Base-by-base conservation (phyloP, 2,888 invertebrate species). In the Argyra leucocephala region DNA sequence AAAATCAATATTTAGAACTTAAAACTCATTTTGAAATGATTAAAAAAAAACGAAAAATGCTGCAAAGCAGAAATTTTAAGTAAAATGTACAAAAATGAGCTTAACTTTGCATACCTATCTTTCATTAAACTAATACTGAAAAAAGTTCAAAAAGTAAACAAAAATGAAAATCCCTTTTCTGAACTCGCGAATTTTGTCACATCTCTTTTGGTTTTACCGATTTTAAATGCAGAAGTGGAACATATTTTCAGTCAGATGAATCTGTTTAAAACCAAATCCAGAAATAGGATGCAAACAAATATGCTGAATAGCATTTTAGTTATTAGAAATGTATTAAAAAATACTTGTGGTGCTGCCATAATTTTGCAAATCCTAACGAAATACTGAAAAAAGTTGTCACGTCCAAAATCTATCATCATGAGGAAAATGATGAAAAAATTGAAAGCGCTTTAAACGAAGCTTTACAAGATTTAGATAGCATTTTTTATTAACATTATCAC, bases 91-190 rank as follows among this genome's bases (percentile, higher is more conserved):
- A 48, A 22, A 22, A 23, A 63, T 23, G 57, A 63, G 9, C 3
- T 23, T 2, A 57, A 57, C 12, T 23, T 21, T 48, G 5, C 18
- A 15, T 63, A 57, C 18, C 10, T 63, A 7, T 24, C 22, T 7
- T 63, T 63, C 18, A n/a, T 63, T 18, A 23, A 22, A 18, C 63
- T 57, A 12, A 6, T 57, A 15, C 24, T 63, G 57, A 12, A 3
- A 7, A 57, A 57, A n/a, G 57, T 63, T 10, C 63, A 57, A 26
- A 22, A 18, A 22, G 24, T 59, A 69, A 73, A 57, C 23, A 63
- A 63, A 24, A 12, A 22, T 23, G 37, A 64, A 37, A 64, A 64
- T 37, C 22, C 24, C 22, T 26, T 26, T 22, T 21, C 31, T 12
- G 12, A 37, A 6, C 48, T 61, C 15, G 61, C 61, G 10, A 18